These are phyloP conservation scores for Ganaspis brasiliensis DNA, from an alignment of 2,888 invertebrate species.

Conservation along the genomic window DNA sequence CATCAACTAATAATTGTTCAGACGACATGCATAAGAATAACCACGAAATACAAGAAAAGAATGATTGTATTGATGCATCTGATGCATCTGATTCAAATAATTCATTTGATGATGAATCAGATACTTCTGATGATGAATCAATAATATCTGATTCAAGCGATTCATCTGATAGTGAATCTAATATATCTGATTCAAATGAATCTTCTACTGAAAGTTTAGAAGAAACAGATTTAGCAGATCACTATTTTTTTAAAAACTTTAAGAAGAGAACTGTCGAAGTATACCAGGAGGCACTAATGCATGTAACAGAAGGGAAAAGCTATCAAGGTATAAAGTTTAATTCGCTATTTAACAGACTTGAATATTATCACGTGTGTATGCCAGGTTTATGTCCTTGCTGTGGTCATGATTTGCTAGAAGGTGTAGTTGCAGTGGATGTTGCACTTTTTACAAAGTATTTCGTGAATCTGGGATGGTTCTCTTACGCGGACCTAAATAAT, in stretches of 20 bases:
- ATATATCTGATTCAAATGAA: too few species aligned
- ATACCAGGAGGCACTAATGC: not conserved
- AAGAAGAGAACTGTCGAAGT: constrained; percentile 14
- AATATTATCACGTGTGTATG: constrained; percentile 54
- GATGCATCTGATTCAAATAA: not conserved
- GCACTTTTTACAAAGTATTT: constrained; percentile 47
- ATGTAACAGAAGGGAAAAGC: not conserved
- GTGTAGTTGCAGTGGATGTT: constrained; percentile 51
- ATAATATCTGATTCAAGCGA: not conserved
- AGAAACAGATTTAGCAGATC: not conserved
- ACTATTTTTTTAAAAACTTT: not conserved
- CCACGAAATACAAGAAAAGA: not conserved
- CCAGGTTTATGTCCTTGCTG: constrained; percentile 59
- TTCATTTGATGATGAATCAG: not conserved
- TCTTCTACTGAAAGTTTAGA: constrained; percentile 16
- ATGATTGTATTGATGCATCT: not conserved
- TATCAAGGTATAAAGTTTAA: constrained; percentile 55
- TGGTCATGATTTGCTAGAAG: constrained; percentile 59
- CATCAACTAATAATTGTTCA: not conserved
- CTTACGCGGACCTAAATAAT: constrained; percentile 46
- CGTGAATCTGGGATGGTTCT: constrained; percentile 56
- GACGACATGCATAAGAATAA: not conserved
- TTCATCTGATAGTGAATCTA: not conserved
- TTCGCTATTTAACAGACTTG: constrained; percentile 56
- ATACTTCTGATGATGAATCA: too few species aligned